Percentiles rank a stretch among this genome's conserved stretches.
Conservation (phyloP, 2,797 vertebrate genomes). For the Chelmon rostratus region DNA sequence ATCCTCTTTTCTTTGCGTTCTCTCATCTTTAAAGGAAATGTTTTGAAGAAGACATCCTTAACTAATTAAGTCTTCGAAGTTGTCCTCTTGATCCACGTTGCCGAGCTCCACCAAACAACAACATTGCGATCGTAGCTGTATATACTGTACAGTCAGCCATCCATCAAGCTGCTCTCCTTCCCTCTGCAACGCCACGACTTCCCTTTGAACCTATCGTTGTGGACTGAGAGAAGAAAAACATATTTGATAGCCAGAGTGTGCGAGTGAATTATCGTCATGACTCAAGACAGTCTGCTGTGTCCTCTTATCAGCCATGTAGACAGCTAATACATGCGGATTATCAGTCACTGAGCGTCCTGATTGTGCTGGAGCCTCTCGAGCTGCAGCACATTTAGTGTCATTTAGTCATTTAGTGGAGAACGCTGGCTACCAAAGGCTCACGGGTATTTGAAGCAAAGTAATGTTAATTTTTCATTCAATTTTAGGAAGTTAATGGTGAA, state of each 20-base stretch:
- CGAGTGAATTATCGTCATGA: conserved; percentile 40
- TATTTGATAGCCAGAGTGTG: conserved; percentile 54
- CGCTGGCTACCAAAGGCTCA: conserved; percentile 30
- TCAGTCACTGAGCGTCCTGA: conserved; percentile 49
- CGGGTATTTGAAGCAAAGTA: conserved; percentile 8
- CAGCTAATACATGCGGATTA: conserved; percentile 53
- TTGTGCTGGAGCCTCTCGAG: conserved; percentile 38
- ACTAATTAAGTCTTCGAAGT: conserved; percentile 69
- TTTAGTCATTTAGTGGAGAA: conserved; percentile 27
- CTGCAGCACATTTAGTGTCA: conserved; percentile 18
- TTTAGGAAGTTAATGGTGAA: conserved; percentile 9
- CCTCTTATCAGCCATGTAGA: conserved; percentile 52
- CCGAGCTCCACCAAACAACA: conserved; percentile 62
- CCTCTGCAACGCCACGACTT: conserved; percentile 43
- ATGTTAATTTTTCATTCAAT: conserved; percentile 2
- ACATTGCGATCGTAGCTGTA: conserved; percentile 69
- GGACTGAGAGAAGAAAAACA: conserved; percentile 61
- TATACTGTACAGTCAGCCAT: conserved; percentile 65
- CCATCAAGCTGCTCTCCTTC: conserved; percentile 61
- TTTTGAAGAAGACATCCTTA: conserved; percentile 74
- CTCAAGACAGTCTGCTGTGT: conserved; percentile 44
- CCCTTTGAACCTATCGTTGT: conserved; percentile 62
- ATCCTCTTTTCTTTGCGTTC: conserved; percentile 28
- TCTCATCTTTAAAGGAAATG: conserved; percentile 62
- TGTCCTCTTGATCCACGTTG: conserved; percentile 64